Evolutionary conservation across 2,797 vertebrate genomes (phyloP).

Genomic region (Ataeniobius toweri): DNA sequence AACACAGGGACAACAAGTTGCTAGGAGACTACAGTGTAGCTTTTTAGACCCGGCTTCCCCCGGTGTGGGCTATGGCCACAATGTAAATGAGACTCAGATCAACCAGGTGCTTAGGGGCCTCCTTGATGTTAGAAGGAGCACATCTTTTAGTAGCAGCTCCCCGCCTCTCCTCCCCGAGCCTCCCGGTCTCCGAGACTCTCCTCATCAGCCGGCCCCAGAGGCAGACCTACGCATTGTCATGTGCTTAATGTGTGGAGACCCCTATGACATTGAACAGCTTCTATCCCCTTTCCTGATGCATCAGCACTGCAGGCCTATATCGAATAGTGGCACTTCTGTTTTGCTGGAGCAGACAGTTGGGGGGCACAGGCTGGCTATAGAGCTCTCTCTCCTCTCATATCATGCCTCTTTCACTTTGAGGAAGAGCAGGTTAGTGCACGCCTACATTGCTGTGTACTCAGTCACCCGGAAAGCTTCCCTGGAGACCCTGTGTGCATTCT

Average conservation of each 20-base stretch:
- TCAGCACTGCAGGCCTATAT: slow-evolving; percentile 86
- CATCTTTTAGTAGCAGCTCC: slow-evolving; percentile 81
- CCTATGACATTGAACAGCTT: slow-evolving; percentile 88
- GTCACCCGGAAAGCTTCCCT: slow-evolving; percentile 90
- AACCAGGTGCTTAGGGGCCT: slow-evolving; percentile 90
- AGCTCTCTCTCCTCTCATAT: slow-evolving; percentile 91
- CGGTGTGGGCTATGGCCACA: slow-evolving; percentile 91
- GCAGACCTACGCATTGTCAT: slow-evolving; percentile 90
- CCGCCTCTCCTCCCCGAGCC: slow-evolving; percentile 82
- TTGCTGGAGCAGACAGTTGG: slow-evolving; percentile 87
- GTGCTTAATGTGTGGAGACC: slow-evolving; percentile 96
- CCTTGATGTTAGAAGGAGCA: slow-evolving; percentile 88
- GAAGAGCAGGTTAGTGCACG: slow-evolving; percentile 93
- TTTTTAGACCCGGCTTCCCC: slow-evolving; percentile 92
- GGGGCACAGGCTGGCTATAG: slow-evolving; percentile 85
- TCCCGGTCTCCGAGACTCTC: slow-evolving; percentile 84
- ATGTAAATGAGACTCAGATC: slow-evolving; percentile 93
- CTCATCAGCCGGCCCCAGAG: slow-evolving; percentile 80
- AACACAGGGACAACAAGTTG: slow-evolving; percentile 91
- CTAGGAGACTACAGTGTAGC: slow-evolving; percentile 90
- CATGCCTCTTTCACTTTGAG: slow-evolving; percentile 92
- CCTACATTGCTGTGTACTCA: slow-evolving; percentile 93
- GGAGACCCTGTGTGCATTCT: slow-evolving; percentile 93
- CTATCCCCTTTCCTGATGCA: slow-evolving; percentile 89
- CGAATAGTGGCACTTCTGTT: slow-evolving; percentile 84